These are phyloP conservation scores for Ormyrus rosae DNA, from an alignment of 2,888 invertebrate species.

Conservation along the genomic window DNA sequence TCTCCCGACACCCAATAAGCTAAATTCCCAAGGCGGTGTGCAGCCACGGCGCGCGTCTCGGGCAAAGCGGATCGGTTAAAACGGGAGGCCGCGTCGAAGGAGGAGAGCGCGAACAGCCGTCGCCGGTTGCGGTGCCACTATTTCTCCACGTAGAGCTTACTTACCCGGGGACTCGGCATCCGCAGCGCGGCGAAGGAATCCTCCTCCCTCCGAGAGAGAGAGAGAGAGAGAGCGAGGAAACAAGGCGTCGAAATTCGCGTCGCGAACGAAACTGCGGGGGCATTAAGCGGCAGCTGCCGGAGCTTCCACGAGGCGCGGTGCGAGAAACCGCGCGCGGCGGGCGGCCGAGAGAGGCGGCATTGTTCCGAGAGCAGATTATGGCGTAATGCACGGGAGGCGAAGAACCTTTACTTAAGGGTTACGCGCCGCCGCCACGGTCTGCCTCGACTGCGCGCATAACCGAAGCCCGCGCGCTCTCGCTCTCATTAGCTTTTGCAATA, in stretches of 20 bases:
- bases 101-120: too few relatives aligned
- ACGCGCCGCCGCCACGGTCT: background rate
- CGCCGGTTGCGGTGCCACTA: too few relatives aligned
- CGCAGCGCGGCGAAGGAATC: slow-evolving; percentile 6
- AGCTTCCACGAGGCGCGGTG: background rate
- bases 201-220: background rate
- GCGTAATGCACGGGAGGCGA: background rate
- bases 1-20: slow-evolving; percentile 11
- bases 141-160: too few relatives aligned
- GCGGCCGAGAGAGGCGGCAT: background rate
- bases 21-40: background rate
- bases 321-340: background rate
- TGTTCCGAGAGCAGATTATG: slow-evolving; percentile 24
- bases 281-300: background rate
- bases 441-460: too few relatives aligned
- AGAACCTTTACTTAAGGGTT: background rate
- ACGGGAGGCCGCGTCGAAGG: too few relatives aligned
- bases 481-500: slow-evolving; percentile 27
- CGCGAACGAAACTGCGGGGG: background rate
- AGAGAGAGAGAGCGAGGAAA: too few relatives aligned
- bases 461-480: background rate
- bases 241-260: background rate
- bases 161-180: too few relatives aligned
- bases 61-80: slow-evolving; percentile 32
- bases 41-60: background rate